Conservation (phyloP, 2,113 vertebrate species). For the Catharus minimus region DNA sequence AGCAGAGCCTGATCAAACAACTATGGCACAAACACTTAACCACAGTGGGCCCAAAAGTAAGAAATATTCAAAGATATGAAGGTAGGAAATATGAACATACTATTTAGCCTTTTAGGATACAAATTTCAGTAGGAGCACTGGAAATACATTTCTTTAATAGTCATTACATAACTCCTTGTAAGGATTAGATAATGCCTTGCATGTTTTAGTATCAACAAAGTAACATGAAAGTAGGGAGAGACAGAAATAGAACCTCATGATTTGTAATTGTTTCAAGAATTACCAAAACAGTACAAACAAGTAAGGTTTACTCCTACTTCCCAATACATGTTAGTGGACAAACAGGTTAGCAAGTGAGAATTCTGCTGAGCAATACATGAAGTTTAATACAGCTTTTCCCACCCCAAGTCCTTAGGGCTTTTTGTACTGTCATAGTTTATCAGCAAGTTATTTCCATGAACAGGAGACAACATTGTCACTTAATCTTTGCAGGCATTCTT, state of each 20-base stretch:
- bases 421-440: conserved; percentile 35
- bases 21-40: not conserved
- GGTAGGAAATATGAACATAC: not conserved
- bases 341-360: not conserved
- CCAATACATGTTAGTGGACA: not conserved
- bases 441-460: conserved; percentile 31
- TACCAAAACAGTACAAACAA: not conserved
- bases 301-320: not conserved
- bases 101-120: not conserved
- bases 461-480: conserved; percentile 55
- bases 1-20: not conserved
- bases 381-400: not conserved
- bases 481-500: conserved; percentile 47
- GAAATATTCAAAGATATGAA: not conserved
- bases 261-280: not conserved
- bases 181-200: not conserved
- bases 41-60: not conserved
- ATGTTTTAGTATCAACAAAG: not conserved
- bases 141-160: not conserved
- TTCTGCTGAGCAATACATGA: not conserved
- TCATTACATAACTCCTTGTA: not conserved
- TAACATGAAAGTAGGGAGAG: not conserved
- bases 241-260: not conserved
- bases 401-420: not conserved
- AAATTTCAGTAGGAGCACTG: not conserved